phyloP scores from a whole-genome alignment of 2,797 vertebrate genomes.

The Craterocephalus amniculus region DNA sequence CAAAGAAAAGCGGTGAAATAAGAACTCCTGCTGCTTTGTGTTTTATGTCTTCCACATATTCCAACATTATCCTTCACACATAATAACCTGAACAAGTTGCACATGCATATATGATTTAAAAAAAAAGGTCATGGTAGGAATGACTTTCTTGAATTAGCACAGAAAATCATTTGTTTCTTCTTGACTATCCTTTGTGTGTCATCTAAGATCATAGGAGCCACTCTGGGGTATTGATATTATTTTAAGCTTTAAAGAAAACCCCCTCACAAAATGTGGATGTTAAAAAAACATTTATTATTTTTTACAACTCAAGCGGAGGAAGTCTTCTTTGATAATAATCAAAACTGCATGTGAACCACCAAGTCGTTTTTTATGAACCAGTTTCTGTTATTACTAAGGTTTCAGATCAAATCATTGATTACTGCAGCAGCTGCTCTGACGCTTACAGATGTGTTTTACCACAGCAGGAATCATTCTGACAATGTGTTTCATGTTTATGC shows the following conservation, averaged over 20 bases:
- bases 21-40: neutral
- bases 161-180: conserved; percentile 1
- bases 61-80: no score
- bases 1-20: neutral
- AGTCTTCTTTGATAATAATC: conserved; percentile 36
- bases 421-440: conserved; percentile 27
- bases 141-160: no score
- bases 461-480: neutral
- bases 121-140: no score
- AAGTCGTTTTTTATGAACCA: neutral
- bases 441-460: neutral
- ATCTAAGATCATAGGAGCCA: conserved; percentile 23
- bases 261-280: neutral
- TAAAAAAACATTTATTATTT: neutral
- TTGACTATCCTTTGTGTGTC: conserved; percentile 31
- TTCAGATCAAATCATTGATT: conserved; percentile 35
- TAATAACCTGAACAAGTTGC: no score
- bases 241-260: neutral
- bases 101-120: no score
- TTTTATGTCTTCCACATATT: no score
- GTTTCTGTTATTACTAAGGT: conserved; percentile 8
- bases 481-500: neutral
- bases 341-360: neutral
- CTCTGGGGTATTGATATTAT: conserved; percentile 35
- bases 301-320: conserved; percentile 25